Evolutionary conservation across 2,113 vertebrate genomes (phyloP).

Genomic region (Corythornis cristatus): DNA sequence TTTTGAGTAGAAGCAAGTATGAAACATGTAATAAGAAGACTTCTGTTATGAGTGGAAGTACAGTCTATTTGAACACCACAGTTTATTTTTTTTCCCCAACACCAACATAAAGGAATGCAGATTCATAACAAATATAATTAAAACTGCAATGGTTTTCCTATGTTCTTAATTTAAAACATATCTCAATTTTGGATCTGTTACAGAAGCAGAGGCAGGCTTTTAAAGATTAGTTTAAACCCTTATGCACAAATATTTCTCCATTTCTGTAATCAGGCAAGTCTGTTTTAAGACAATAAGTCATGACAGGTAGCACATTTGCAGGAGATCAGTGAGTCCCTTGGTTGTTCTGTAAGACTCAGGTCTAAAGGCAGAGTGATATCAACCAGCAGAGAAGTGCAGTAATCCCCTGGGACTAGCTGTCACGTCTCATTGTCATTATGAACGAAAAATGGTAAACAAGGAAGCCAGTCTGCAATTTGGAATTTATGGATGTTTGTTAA

Average conservation of each 20-base stretch:
- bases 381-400: slow-evolving; percentile 32
- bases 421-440: slow-evolving; percentile 49
- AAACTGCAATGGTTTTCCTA: neutral
- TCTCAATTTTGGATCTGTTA: neutral
- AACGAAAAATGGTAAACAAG: slow-evolving; percentile 68
- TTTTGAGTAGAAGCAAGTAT: neutral
- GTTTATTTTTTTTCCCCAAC: neutral
- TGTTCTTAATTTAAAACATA: neutral
- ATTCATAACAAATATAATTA: neutral
- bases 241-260: slow-evolving; percentile 27
- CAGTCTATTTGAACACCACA: neutral
- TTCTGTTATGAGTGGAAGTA: neutral
- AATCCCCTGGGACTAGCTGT: slow-evolving; percentile 31
- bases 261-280: slow-evolving; percentile 10
- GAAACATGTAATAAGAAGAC: neutral
- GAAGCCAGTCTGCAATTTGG: slow-evolving; percentile 47
- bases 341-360: slow-evolving; percentile 10
- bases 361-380: slow-evolving; percentile 56
- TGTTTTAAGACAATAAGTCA: slow-evolving; percentile 32
- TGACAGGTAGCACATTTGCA: slow-evolving; percentile 58
- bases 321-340: slow-evolving; percentile 47
- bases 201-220: neutral
- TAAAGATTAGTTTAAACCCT: neutral
- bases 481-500: slow-evolving; percentile 62
- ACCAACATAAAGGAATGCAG: neutral